Evolutionary conservation across 2,888 invertebrate species (phyloP).

Genomic region (Apoda limacodes): DNA sequence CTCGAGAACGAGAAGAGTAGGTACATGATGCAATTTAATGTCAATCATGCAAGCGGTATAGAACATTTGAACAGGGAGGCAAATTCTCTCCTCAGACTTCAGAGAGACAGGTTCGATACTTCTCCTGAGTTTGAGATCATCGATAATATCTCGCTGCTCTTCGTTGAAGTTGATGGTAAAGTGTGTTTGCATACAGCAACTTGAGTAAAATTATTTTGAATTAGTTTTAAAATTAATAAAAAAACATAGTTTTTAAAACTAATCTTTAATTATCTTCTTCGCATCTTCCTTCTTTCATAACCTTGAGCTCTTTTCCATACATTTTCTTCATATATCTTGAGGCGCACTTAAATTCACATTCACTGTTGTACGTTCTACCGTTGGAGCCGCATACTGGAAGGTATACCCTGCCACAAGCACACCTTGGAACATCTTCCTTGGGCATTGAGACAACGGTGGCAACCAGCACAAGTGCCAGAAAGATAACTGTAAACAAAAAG

Average conservation of each 20-base stretch:
- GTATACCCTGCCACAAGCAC: slow-evolving; percentile 49
- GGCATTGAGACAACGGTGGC: slow-evolving; percentile 2
- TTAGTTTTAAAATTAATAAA: slow-evolving; percentile 23
- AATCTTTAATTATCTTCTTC: too few relatives aligned
- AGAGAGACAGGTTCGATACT: too few relatives aligned
- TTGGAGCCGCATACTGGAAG: slow-evolving; percentile 50
- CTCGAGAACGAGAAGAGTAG: too few relatives aligned
- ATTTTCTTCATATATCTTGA: slow-evolving; percentile 17
- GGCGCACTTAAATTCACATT: slow-evolving; percentile 48
- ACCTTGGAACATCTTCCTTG: slow-evolving; percentile 20
- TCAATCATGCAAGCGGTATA: too few relatives aligned
- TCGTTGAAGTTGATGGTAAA: too few relatives aligned
- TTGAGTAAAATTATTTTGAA: slow-evolving; percentile 13
- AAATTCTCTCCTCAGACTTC: too few relatives aligned
- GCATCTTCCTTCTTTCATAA: slow-evolving; percentile 24
- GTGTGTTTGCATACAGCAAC: slow-evolving; percentile 5
- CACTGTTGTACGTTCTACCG: slow-evolving; percentile 40
- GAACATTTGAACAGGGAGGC: too few relatives aligned
- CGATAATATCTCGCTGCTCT: too few relatives aligned
- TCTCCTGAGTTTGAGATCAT: too few relatives aligned
- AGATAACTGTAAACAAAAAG: slow-evolving; percentile 27
- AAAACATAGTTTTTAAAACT: slow-evolving; percentile 6
- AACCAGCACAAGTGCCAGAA: slow-evolving; percentile 21
- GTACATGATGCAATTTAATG: too few relatives aligned
- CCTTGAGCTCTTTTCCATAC: slow-evolving; percentile 14